A percentile compares a stretch with the other conserved stretches of the same genome.
Evolutionary conservation across 2,113 vertebrate genomes (phyloP).

Genomic region (Collichthys lucidus): DNA sequence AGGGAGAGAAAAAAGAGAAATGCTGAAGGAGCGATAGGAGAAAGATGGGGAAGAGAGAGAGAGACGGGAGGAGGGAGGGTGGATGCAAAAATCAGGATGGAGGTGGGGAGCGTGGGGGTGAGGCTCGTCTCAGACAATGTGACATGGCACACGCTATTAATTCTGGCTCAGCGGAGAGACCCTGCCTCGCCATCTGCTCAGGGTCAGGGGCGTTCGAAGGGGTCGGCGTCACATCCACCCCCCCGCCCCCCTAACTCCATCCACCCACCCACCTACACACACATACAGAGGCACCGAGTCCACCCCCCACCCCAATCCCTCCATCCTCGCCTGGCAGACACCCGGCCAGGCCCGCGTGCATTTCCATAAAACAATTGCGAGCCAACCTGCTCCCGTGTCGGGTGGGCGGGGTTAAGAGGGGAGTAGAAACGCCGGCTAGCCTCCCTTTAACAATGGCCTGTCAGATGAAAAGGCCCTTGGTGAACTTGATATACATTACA

Average conservation of each 20-base stretch:
- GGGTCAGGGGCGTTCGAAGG: constrained; percentile 88
- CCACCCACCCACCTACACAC: neutral
- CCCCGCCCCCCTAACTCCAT: neutral
- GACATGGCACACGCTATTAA: constrained; percentile 92
- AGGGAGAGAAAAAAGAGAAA: neutral
- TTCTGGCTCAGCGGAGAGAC: constrained; percentile 89
- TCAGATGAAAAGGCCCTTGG: constrained; percentile 85
- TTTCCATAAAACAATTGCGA: constrained; percentile 89
- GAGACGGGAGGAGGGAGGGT: neutral
- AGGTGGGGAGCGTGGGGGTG: neutral
- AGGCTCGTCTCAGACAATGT: constrained; percentile 88
- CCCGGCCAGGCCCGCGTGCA: constrained; percentile 80
- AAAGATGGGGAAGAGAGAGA: constrained; percentile 4
- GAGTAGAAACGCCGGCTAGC: constrained; percentile 59
- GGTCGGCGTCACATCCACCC: constrained; percentile 84
- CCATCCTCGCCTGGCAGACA: constrained; percentile 82
- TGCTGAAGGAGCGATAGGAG: constrained; percentile 1
- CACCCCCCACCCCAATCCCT: neutral
- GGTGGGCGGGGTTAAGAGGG: constrained; percentile 75
- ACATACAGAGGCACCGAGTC: constrained; percentile 24
- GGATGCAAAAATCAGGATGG: constrained; percentile 50
- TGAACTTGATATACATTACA: constrained; percentile 90
- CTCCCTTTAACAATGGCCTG: constrained; percentile 79
- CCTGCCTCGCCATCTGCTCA: constrained; percentile 90
- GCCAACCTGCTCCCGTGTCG: constrained; percentile 85